These are phyloP conservation scores for Stratiolaelaps scimitus DNA, from an alignment of 1,140 invertebrate genomes.

Conservation along the genomic window DNA sequence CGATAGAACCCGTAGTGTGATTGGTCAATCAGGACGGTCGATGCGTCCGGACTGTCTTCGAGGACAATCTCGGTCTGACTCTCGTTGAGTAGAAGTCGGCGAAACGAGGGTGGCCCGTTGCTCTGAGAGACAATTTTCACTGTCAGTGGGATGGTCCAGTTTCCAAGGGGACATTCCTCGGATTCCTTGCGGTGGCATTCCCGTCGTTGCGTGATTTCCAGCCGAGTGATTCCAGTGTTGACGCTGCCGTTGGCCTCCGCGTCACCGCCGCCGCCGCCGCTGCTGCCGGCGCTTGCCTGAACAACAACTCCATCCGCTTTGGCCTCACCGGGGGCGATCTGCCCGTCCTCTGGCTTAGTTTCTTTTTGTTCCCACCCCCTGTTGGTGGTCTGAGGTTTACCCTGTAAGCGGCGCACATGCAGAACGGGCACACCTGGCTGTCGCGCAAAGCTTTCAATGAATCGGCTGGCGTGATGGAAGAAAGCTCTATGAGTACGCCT, in stretches of 20 bases:
- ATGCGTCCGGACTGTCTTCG: conserved; percentile 8
- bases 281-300: no score
- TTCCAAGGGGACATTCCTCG: conserved; percentile 1
- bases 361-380: no score
- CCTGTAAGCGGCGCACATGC: conserved; percentile 1
- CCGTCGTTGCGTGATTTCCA: conserved; percentile 10
- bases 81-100: background rate
- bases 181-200: background rate
- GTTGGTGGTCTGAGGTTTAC: no score
- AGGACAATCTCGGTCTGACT: background rate
- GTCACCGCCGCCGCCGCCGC: no score
- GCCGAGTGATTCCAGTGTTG: background rate
- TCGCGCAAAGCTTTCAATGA: conserved; percentile 17
- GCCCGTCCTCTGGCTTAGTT: no score
- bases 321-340: background rate
- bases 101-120: background rate
- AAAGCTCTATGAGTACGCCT: conserved; percentile 22
- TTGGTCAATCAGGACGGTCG: conserved; percentile 14
- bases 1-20: conserved; percentile 10
- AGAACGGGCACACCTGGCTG: conserved; percentile 23
- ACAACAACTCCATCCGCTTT: background rate
- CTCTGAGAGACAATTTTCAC: conserved; percentile 7
- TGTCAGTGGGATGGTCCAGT: conserved; percentile 21
- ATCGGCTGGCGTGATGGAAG: conserved; percentile 21
- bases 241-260: background rate